Conservation (phyloP, 2,888 invertebrate species). For the Pasiphila rectangulata region DNA sequence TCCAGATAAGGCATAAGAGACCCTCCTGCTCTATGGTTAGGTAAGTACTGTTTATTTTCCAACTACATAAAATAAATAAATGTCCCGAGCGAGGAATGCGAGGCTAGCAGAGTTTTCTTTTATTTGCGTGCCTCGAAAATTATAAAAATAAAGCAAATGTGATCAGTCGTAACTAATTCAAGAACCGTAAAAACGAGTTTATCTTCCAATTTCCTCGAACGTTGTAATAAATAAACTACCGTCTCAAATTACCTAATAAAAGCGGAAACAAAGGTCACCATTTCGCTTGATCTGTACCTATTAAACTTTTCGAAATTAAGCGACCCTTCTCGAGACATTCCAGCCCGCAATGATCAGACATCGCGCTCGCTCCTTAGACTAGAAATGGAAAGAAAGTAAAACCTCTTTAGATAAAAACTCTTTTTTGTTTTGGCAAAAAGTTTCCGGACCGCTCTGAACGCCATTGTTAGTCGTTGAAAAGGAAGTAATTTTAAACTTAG, state of each 20-base stretch:
- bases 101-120: no score
- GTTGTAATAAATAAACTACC: conserved; percentile 7
- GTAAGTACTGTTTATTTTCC: no score
- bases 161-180: neutral
- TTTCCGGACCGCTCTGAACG: conserved; percentile 29
- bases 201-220: conserved; percentile 1
- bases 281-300: conserved; percentile 10
- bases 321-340: conserved; percentile 16
- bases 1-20: no score
- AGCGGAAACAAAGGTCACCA: conserved; percentile 8
- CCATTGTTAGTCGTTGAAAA: conserved; percentile 47
- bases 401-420: conserved; percentile 25
- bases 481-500: conserved; percentile 58
- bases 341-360: conserved; percentile 7
- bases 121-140: no score
- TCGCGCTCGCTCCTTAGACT: neutral
- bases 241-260: conserved; percentile 5
- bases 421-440: conserved; percentile 30
- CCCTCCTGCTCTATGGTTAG: no score
- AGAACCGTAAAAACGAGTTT: neutral
- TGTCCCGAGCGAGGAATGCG: no score
- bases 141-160: no score
- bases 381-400: conserved; percentile 12
- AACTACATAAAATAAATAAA: no score
- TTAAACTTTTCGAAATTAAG: conserved; percentile 18